Conservation (phyloP, 2,888 invertebrate species). For the Zele albiditarsus region DNA sequence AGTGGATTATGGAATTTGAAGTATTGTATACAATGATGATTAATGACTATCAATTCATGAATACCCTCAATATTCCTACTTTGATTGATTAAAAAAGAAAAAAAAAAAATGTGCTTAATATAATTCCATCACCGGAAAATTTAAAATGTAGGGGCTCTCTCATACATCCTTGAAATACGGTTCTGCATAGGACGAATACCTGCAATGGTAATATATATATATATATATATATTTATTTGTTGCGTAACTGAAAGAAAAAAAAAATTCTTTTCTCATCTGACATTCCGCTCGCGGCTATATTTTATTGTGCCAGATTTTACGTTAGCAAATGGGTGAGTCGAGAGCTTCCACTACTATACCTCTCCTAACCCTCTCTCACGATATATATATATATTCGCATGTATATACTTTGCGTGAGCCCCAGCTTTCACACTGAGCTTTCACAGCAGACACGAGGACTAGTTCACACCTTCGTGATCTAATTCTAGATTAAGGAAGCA, state of each 20-base stretch:
- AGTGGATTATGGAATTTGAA: too few species aligned
- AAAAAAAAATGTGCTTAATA: neutral
- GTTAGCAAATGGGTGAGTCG: neutral
- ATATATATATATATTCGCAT: neutral
- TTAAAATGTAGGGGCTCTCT: too few species aligned
- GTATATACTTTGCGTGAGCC: neutral
- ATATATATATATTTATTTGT: neutral
- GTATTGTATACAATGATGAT: too few species aligned
- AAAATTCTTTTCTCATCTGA: constrained; percentile 1
- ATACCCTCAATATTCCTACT: neutral
- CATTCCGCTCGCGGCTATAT: constrained; percentile 16
- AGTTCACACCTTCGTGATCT: constrained; percentile 51
- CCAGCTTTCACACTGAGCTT: neutral
- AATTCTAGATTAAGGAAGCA: constrained; percentile 70
- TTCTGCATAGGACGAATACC: too few species aligned
- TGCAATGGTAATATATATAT: too few species aligned
- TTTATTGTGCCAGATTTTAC: constrained; percentile 30
- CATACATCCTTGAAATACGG: too few species aligned
- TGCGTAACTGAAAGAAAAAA: neutral
- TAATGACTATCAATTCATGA: neutral
- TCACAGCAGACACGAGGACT: neutral
- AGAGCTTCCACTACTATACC: neutral
- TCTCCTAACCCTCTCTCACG: neutral
- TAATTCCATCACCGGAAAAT: neutral
- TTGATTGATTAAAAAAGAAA: neutral